phyloP scores from a whole-genome alignment of 2,113 vertebrate species.

The Xenopus laevis region DNA sequence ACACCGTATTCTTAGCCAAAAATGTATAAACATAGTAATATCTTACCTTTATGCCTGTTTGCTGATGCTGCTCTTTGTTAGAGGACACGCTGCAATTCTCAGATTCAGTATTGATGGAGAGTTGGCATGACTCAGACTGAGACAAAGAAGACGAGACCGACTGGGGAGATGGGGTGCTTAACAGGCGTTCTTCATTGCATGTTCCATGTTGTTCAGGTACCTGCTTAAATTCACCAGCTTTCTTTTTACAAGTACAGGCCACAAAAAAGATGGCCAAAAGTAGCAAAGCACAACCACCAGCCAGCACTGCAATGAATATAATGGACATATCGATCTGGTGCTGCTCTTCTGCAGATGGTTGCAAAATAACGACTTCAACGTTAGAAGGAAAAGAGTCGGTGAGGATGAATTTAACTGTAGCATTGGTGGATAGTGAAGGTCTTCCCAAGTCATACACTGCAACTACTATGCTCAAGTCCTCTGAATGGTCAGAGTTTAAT shows the following conservation, averaged over 20 bases:
- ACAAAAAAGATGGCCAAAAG: constrained; percentile 62
- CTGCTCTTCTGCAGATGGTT: constrained; percentile 45
- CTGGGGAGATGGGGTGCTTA: background rate
- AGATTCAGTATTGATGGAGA: background rate
- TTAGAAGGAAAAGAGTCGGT: constrained; percentile 57
- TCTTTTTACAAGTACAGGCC: constrained; percentile 55
- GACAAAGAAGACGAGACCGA: background rate
- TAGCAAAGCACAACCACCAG: constrained; percentile 59
- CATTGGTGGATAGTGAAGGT: constrained; percentile 48
- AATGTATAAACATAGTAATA: too few species aligned
- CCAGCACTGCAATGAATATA: constrained; percentile 57
- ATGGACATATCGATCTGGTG: constrained; percentile 48
- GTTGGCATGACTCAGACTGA: background rate
- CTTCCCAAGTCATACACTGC: constrained; percentile 48
- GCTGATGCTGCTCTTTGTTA: background rate
- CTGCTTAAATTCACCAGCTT: constrained; percentile 2
- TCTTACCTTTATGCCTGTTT: background rate
- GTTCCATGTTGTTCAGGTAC: background rate
- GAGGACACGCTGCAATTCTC: background rate
- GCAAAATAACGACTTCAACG: constrained; percentile 56
- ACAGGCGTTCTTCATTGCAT: background rate
- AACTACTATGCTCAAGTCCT: constrained; percentile 31
- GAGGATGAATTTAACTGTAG: constrained; percentile 54
- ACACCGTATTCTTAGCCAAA: too few species aligned
- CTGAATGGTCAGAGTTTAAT: constrained; percentile 10